phyloP scores from a whole-genome alignment of 2,888 invertebrate genomes.

The Petrolisthes manimaculis region DNA sequence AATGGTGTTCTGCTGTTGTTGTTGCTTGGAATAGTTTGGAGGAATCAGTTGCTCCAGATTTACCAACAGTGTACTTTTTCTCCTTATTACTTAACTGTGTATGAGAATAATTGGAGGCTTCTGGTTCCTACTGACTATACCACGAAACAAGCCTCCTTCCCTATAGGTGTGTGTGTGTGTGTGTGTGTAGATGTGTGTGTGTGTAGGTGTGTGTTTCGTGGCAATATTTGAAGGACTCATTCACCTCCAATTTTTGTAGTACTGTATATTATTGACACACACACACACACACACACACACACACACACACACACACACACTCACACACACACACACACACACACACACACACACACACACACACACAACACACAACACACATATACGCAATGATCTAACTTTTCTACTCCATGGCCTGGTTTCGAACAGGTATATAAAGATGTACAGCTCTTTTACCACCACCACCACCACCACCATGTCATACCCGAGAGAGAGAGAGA shows the following conservation, averaged over 20 bases:
- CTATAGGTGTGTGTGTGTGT: background rate
- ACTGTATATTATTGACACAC: background rate
- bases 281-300: slow-evolving; percentile 24
- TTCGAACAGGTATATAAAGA: background rate
- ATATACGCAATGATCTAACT: background rate
- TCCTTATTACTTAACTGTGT: too few relatives aligned
- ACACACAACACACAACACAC: background rate
- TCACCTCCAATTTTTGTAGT: background rate
- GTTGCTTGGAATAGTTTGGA: too few relatives aligned
- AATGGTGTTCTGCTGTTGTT: too few relatives aligned
- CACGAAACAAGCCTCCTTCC: too few relatives aligned
- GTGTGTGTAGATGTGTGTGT: background rate
- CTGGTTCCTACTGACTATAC: too few relatives aligned
- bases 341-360: background rate
- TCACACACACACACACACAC: slow-evolving; percentile 13
- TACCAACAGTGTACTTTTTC: too few relatives aligned
- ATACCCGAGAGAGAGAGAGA: slow-evolving; percentile 2
- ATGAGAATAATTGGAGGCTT: too few relatives aligned
- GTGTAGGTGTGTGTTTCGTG: background rate
- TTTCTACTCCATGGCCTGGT: background rate
- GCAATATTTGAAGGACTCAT: background rate
- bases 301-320: slow-evolving; percentile 26
- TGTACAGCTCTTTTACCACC: background rate
- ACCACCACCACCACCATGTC: background rate
- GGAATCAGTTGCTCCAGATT: too few relatives aligned